These are phyloP conservation scores for Columba janthina DNA, from an alignment of 2,113 vertebrate species.

Conservation along the genomic window DNA sequence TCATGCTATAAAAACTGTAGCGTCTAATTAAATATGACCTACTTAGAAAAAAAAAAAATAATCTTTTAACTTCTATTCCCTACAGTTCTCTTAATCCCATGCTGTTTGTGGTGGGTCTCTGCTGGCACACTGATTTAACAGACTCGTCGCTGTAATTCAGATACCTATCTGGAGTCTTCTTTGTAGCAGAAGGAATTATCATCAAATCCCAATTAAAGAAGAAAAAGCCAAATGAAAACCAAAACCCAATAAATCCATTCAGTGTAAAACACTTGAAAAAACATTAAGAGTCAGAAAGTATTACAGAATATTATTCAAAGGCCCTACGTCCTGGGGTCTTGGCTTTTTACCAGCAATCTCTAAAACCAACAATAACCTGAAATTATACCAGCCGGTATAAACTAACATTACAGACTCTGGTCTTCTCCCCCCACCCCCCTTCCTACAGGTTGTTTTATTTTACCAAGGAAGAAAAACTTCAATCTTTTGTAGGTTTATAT, in stretches of 20 bases:
- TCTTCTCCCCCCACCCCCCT: neutral
- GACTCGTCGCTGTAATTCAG: fast-evolving
- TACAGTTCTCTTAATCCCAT: neutral
- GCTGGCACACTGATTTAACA: neutral
- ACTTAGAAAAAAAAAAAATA: conserved; percentile 43
- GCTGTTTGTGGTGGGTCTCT: neutral
- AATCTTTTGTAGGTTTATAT: neutral
- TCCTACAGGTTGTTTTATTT: neutral
- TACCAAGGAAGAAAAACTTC: neutral
- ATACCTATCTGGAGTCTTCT: neutral
- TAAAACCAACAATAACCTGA: neutral
- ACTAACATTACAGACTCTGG: neutral
- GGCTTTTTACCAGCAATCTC: neutral
- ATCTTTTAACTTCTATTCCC: neutral
- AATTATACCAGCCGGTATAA: neutral
- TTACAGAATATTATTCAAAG: neutral
- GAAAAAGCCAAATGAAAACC: neutral
- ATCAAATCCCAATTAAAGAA: neutral
- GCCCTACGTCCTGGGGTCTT: neutral
- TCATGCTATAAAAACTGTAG: conserved; percentile 37
- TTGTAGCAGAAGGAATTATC: neutral
- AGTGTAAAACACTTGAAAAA: neutral
- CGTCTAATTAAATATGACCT: conserved; percentile 54
- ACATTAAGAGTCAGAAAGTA: neutral
- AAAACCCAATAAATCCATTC: neutral